phyloP scores from a whole-genome alignment of 1,140 invertebrate genomes.

The Psilanteris sp. region DNA sequence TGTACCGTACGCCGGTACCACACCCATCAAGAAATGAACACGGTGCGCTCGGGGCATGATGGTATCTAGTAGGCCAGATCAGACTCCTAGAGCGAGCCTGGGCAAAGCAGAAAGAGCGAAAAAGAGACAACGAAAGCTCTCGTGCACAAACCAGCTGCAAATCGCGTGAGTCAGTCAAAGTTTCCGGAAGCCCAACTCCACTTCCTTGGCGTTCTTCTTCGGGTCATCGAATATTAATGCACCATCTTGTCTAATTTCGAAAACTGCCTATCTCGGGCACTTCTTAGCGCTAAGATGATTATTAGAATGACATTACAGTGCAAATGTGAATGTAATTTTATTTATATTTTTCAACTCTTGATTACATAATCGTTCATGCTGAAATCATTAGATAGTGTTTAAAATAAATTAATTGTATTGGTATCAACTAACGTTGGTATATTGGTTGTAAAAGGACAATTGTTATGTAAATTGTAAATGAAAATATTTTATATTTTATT shows the following conservation, averaged over 20 bases:
- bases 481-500: too few species aligned
- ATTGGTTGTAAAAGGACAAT: too few species aligned
- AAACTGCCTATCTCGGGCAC: constrained; percentile 28
- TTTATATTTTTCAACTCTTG: too few species aligned
- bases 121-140: constrained; percentile 17
- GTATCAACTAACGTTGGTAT: too few species aligned
- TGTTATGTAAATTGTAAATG: too few species aligned
- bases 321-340: constrained; percentile 37
- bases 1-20: constrained; percentile 57
- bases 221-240: constrained; percentile 50
- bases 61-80: constrained; percentile 59
- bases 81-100: constrained; percentile 50
- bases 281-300: constrained; percentile 32
- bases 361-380: too few species aligned
- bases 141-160: constrained; percentile 48
- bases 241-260: constrained; percentile 30
- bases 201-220: neutral
- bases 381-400: too few species aligned
- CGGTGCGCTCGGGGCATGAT: constrained; percentile 42
- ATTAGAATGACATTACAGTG: constrained; percentile 3
- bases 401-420: too few species aligned
- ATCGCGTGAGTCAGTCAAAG: constrained; percentile 57
- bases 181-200: constrained; percentile 47
- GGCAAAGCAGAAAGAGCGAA: constrained; percentile 8
- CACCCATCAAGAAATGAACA: constrained; percentile 57